Base-by-base conservation (phyloP, 2,797 vertebrate species). In the Poeciliopsis infans region DNA sequence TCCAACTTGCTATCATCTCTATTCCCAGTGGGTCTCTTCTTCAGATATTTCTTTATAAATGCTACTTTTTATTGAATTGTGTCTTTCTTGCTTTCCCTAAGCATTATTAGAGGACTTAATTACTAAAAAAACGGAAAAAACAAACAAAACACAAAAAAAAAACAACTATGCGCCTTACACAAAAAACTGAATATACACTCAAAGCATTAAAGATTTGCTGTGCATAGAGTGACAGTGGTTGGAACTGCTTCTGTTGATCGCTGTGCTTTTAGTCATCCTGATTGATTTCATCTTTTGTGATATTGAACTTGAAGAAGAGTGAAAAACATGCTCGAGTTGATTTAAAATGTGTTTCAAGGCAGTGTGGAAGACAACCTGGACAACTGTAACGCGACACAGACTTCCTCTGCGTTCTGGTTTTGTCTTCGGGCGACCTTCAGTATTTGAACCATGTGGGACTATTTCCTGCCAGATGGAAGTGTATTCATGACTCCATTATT, bases 1-100 rank as follows among this genome's bases (percentile, higher is more conserved):
- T 92, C 80, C 20, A 66, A 46, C 75, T 75, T 80, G 82, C 66
- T 49, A 83, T 87, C 87, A 75, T 86, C 77, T 86, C 77, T 61
- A 78, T 45, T 55, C 74, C 75, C 85, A 59, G 1, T 36, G 74
- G 75, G 51, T 81, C 73, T 84, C 57, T 82, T 59, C 23, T 59
- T 80, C 81, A 75, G 74, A 61, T 79, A 85, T 55, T 83, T 51
- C 66, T 41, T 53, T 80, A 55, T 70, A 49, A 74, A 82, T 43
- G 46, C 61, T 41, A 46, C 74, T 79, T 76, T 83, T 73, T 79
- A 49, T 74, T 64, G 74, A 66, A 76, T 84, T 55, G 28, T 33
- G 57, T 55, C 8, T 83, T 82, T 84, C 61, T 49, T 71, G 74
- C 43, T 73, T 83, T 85, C 66, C 59, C 53, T 36, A 69, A 85